A percentile compares a stretch with the other conserved stretches of the same genome.
Conservation (phyloP, 2,888 invertebrate species). For the Lycia hirtaria region DNA sequence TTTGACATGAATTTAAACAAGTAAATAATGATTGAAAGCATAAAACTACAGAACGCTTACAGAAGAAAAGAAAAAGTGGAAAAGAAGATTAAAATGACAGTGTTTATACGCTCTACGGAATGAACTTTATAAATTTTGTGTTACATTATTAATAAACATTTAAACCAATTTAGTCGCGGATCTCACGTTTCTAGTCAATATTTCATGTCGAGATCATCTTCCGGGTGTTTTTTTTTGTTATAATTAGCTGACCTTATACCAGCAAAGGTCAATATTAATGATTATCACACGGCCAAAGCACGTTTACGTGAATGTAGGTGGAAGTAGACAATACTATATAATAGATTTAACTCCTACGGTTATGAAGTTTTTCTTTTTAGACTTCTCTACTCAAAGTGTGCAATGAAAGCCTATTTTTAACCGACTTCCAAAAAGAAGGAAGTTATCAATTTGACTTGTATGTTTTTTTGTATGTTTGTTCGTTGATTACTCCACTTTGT, state of each 20-base stretch:
- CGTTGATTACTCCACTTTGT: too few species aligned
- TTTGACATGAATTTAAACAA: too few species aligned
- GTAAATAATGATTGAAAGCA: too few species aligned
- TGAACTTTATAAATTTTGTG: conserved; percentile 14
- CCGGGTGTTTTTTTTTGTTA: conserved; percentile 66
- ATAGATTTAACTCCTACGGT: conserved; percentile 47
- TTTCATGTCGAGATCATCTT: conserved; percentile 59
- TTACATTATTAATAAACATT: conserved; percentile 30
- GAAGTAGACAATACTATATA: conserved; percentile 46
- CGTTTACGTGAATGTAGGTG: conserved; percentile 35
- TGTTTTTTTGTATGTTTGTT: too few species aligned
- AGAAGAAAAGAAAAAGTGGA: background rate
- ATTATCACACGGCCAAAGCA: conserved; percentile 62
- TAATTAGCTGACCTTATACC: conserved; percentile 67
- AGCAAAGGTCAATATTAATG: conserved; percentile 66
- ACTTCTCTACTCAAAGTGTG: too few species aligned
- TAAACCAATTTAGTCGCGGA: conserved; percentile 50
- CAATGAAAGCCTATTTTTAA: too few species aligned
- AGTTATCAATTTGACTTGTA: too few species aligned
- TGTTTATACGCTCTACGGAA: too few species aligned
- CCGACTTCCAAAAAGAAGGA: too few species aligned
- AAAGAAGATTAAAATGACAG: too few species aligned
- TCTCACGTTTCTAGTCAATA: conserved; percentile 66
- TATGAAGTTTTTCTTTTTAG: conserved; percentile 23
- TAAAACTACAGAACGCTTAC: background rate